Evolutionary conservation across 1,140 invertebrate genomes (phyloP), one percentile per base, ranked within the genome.

Genomic region (Adelges cooleyi): DNA sequence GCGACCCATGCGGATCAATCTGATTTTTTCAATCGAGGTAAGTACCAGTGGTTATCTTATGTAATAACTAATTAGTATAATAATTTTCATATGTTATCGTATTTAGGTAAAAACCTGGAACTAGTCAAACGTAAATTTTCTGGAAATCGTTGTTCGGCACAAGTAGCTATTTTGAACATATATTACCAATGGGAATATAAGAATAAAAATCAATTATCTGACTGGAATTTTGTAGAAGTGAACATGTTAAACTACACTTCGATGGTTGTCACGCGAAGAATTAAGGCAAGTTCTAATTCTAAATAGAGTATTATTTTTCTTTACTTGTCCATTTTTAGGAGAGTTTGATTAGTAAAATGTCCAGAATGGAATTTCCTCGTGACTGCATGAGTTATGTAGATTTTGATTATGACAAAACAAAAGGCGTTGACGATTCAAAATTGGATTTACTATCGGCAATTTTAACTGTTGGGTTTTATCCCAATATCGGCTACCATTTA

Each of bases 401-500:
- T n/a, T 87, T 92, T 77, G 84, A 91, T 72, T 85, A 85, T 20
- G 42, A 42, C 33, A 40, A 54, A n/a, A 54, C 36, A 40, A 38
- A 22, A 54, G 25, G 22, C 4, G 86, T 84, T 0, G 79, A 85
- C 1, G 90, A 96, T 75, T 80, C 84, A 0, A 84, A 84, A 50
- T 75, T 98, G 18, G 94, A 98, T 73, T 78, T 88, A 40, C 83
- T 97, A 0, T 84, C 90, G 40, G 90, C 88, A 0, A 76, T 97
- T 15, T 80, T 98, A 66, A 86, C 85, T 67, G 84, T 92, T 79
- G 95, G 94, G 3, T 80, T 95, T 1, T 98, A 98, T 78, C 95
- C 95, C 1, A 98, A 98, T 77, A 89, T 98, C 6, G 97, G 93
- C 73, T 86, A 82, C 70, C 91, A 98, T 73, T 93, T 94, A 74